These are phyloP conservation scores for Turdus rufiventris DNA, from an alignment of 2,113 vertebrate genomes.

Conservation along the genomic window DNA sequence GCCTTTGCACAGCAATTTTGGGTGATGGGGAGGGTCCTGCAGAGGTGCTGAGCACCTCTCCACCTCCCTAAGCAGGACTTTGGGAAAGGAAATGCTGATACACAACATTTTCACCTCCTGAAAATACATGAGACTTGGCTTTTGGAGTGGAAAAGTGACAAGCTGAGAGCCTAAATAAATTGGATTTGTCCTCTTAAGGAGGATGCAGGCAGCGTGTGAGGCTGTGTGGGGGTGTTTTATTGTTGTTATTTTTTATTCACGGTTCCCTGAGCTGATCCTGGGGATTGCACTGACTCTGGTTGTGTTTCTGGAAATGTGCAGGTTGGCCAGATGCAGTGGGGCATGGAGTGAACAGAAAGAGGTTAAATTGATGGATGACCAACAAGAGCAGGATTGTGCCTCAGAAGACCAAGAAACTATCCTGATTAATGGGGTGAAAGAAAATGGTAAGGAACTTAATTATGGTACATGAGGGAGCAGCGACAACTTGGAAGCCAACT, in stretches of 20 bases:
- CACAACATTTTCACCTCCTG: background rate
- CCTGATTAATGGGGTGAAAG: constrained; percentile 85
- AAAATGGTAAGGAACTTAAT: constrained; percentile 83
- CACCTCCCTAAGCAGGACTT: background rate
- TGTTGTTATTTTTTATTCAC: constrained; percentile 14
- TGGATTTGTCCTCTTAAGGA: background rate
- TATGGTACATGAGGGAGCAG: constrained; percentile 23
- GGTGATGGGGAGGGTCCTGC: background rate
- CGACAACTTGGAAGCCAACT: background rate
- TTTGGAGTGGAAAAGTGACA: constrained; percentile 4
- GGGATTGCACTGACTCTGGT: constrained; percentile 65
- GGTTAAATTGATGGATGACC: constrained; percentile 95
- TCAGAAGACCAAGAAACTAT: constrained; percentile 85
- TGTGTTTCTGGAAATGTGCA: constrained; percentile 78
- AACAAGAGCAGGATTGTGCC: constrained; percentile 89
- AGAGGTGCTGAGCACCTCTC: background rate
- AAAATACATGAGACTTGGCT: background rate
- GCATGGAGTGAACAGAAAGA: constrained; percentile 84
- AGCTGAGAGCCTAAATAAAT: background rate
- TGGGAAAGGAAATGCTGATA: background rate
- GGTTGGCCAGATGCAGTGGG: constrained; percentile 84
- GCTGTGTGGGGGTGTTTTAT: background rate
- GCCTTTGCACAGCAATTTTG: background rate
- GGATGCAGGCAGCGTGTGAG: background rate
- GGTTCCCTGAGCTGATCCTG: background rate